These are phyloP conservation scores for Archivesica marissinica DNA, from an alignment of 1,140 invertebrate genomes.

Conservation along the genomic window DNA sequence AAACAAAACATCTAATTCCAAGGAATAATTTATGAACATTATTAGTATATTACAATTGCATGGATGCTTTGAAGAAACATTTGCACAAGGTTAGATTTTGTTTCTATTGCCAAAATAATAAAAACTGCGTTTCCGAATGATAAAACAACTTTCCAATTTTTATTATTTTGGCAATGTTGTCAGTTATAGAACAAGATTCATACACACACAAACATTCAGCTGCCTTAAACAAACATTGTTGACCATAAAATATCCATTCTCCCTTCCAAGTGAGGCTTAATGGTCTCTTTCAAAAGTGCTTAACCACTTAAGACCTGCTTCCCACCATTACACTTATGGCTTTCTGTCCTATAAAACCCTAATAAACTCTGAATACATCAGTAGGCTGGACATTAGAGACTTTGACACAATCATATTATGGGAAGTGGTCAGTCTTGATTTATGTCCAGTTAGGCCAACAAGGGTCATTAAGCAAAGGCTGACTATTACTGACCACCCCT, in stretches of 20 bases:
- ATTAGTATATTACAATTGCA: no score
- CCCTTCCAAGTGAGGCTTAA: not conserved
- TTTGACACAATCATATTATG: not conserved
- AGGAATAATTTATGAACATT: no score
- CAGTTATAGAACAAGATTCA: no score
- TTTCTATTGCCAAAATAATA: no score
- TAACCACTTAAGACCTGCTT: conserved; percentile 1
- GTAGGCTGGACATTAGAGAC: not conserved
- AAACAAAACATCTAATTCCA: no score
- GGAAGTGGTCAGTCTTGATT: conserved; percentile 23
- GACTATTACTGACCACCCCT: conserved; percentile 1
- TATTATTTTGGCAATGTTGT: no score
- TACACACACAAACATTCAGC: conserved; percentile 2
- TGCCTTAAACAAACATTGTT: conserved; percentile 1
- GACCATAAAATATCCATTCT: conserved; percentile 12
- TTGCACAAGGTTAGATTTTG: no score
- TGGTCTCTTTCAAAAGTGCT: conserved; percentile 1
- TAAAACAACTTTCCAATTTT: no score
- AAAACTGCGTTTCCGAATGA: no score
- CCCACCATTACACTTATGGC: conserved; percentile 7
- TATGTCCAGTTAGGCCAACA: conserved; percentile 24
- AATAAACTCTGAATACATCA: conserved; percentile 13
- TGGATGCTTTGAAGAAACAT: no score
- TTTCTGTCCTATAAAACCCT: not conserved
- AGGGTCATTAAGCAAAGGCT: conserved; percentile 13